Percentiles rank a stretch among this genome's conserved stretches.
These are phyloP conservation scores for Drosophila ohnishii DNA, from an alignment of 1,140 invertebrate species.

Conservation along the genomic window DNA sequence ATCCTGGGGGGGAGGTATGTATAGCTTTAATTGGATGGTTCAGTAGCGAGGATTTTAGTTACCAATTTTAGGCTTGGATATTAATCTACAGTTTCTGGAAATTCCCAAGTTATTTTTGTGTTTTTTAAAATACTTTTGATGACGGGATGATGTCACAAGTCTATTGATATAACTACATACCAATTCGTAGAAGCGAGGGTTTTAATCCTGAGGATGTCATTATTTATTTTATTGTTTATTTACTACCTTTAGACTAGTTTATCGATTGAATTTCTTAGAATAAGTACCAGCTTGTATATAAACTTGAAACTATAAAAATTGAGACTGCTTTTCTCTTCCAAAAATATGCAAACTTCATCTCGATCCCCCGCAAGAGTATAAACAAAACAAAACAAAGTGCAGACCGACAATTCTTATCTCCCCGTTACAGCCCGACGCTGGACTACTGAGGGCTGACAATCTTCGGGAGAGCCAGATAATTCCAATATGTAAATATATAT, in stretches of 20 bases:
- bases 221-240: neutral
- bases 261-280: neutral
- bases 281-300: too few relatives aligned
- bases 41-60: neutral
- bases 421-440: constrained; percentile 4
- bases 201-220: neutral
- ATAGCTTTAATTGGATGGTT: neutral
- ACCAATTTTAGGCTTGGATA: neutral
- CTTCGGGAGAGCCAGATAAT: constrained; percentile 16
- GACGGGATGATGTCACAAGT: neutral
- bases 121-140: neutral
- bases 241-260: neutral
- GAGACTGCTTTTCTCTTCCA: neutral
- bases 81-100: neutral
- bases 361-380: constrained; percentile 2
- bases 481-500: constrained; percentile 1
- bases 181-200: neutral
- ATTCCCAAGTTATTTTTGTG: too few relatives aligned
- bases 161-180: too few relatives aligned
- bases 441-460: constrained; percentile 26
- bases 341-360: constrained; percentile 9
- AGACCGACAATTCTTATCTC: constrained; percentile 67
- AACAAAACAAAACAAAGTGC: constrained; percentile 49
- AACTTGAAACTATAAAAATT: neutral
- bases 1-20: too few relatives aligned